Conservation (phyloP, 2,797 vertebrate species). For the Astyanax mexicanus region DNA sequence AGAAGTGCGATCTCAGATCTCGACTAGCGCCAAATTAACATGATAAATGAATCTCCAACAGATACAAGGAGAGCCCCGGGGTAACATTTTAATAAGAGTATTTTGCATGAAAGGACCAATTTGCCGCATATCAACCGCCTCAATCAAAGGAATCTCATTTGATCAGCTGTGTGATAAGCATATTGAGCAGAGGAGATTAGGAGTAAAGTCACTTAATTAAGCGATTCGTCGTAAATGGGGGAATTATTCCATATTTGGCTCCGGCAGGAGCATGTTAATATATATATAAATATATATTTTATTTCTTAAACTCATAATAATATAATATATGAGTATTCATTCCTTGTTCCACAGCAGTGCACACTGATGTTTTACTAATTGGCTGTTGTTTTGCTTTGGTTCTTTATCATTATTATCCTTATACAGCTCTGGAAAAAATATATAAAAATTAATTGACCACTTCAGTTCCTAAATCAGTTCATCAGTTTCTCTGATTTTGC, state of each 20-base stretch:
- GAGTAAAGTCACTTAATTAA: constrained; percentile 44
- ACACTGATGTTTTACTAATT: too few species aligned
- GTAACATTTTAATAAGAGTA: constrained; percentile 43
- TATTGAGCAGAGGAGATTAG: constrained; percentile 31
- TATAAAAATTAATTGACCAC: too few species aligned
- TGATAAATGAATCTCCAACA: constrained; percentile 36
- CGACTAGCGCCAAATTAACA: constrained; percentile 35
- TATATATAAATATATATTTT: background rate
- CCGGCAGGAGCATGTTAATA: constrained; percentile 11
- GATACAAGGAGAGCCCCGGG: constrained; percentile 44
- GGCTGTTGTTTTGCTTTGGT: too few species aligned
- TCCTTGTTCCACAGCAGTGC: constrained; percentile 11
- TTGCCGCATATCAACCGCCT: constrained; percentile 46
- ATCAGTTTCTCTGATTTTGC: too few species aligned
- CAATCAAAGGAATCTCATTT: constrained; percentile 52
- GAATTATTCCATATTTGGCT: constrained; percentile 22
- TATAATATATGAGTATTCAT: background rate
- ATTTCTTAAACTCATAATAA: background rate
- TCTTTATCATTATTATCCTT: too few species aligned
- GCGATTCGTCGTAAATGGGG: constrained; percentile 41
- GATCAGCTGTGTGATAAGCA: constrained; percentile 39
- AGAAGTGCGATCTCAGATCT: constrained; percentile 15
- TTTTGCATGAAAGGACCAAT: constrained; percentile 55
- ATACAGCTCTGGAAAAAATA: too few species aligned
- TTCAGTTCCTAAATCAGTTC: too few species aligned